Conservation (phyloP, 2,797 vertebrate genomes). For the Spea hammondii region DNA sequence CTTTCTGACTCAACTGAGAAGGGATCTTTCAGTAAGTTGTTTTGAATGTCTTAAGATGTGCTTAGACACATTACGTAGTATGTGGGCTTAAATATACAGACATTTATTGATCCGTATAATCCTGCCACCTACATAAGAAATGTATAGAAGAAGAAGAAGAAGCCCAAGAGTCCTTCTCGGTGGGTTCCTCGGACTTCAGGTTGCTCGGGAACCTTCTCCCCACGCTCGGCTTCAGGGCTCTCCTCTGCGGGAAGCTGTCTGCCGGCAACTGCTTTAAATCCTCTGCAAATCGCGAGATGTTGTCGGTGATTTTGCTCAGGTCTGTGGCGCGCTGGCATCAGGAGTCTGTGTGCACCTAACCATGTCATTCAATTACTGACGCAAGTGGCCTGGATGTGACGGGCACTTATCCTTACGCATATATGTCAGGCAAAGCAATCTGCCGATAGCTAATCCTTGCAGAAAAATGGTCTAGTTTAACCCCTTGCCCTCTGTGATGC, state of each 20-base stretch:
- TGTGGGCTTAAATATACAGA: no score
- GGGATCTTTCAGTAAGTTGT: no score
- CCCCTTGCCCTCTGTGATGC: slow-evolving; percentile 5
- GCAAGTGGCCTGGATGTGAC: slow-evolving; percentile 58
- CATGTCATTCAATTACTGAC: slow-evolving; percentile 68
- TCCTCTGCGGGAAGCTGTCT: neutral
- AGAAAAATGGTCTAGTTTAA: slow-evolving; percentile 29
- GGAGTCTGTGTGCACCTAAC: slow-evolving; percentile 62
- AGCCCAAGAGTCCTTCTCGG: neutral
- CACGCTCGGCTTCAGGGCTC: neutral
- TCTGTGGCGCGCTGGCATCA: slow-evolving; percentile 59
- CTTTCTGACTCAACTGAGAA: no score
- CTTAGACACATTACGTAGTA: no score
- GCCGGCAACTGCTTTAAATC: slow-evolving; percentile 24
- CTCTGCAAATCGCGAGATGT: slow-evolving; percentile 51
- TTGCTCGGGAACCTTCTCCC: neutral
- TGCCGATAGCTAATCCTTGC: slow-evolving; percentile 53
- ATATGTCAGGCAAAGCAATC: slow-evolving; percentile 65
- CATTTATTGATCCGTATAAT: no score
- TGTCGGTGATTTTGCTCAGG: slow-evolving; percentile 54
- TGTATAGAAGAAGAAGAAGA: neutral
- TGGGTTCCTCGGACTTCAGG: neutral
- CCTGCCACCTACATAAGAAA: no score
- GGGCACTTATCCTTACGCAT: slow-evolving; percentile 54
- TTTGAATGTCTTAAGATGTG: no score